Evolutionary conservation across 2,888 invertebrate species (phyloP).

Genomic region (Hemaris fuciformis): DNA sequence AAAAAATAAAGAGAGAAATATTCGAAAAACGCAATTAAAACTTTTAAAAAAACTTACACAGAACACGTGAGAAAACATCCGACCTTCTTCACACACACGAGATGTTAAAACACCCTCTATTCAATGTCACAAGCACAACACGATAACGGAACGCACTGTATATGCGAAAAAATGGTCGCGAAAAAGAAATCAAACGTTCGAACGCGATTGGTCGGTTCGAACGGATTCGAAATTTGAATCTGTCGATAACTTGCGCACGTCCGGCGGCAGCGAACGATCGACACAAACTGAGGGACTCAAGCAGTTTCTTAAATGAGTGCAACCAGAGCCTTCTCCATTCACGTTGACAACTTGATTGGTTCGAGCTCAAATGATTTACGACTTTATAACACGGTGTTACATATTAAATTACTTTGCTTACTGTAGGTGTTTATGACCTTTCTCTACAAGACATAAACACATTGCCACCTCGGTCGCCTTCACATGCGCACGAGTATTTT

Average conservation of each 20-base stretch:
- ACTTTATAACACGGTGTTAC: slow-evolving; percentile 12
- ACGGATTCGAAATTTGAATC: slow-evolving; percentile 65
- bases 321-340: slow-evolving; percentile 72
- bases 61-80: slow-evolving; percentile 69
- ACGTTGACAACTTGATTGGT: slow-evolving; percentile 54
- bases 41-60: slow-evolving; percentile 53
- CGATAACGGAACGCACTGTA: slow-evolving; percentile 64
- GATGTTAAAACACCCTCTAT: slow-evolving; percentile 41
- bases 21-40: slow-evolving; percentile 48
- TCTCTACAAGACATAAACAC: slow-evolving; percentile 24
- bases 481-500: slow-evolving; percentile 74
- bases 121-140: slow-evolving; percentile 70
- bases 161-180: slow-evolving; percentile 59
- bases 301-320: slow-evolving; percentile 71
- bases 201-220: slow-evolving; percentile 65
- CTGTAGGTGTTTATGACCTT: slow-evolving; percentile 35
- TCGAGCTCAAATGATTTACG: slow-evolving; percentile 26
- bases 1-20: slow-evolving; percentile 36
- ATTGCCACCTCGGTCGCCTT: slow-evolving; percentile 74
- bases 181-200: slow-evolving; percentile 65
- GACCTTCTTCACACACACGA: slow-evolving; percentile 49
- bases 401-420: slow-evolving; percentile 18
- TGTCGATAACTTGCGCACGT: slow-evolving; percentile 47
- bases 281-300: slow-evolving; percentile 66
- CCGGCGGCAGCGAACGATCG: slow-evolving; percentile 58